These are phyloP conservation scores for Hypselothyrea guttata DNA, from an alignment of 2,888 invertebrate species.

Conservation along the genomic window DNA sequence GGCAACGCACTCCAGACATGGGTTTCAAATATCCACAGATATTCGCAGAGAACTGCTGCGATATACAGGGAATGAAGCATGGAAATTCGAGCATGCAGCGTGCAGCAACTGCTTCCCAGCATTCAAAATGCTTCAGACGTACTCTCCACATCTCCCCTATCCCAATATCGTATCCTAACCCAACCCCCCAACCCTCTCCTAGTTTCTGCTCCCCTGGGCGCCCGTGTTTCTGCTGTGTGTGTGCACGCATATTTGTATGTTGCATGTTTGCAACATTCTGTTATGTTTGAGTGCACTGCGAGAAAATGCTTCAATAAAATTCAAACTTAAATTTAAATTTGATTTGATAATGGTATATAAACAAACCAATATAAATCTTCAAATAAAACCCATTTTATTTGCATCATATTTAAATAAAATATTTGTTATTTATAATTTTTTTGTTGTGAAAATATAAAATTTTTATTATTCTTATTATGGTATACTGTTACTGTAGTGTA, in stretches of 20 bases:
- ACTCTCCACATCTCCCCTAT: conserved; percentile 25
- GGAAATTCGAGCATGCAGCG: not conserved
- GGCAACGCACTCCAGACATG: conserved; percentile 70
- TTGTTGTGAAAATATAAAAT: too few relatives aligned
- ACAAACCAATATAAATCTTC: too few relatives aligned
- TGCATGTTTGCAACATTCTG: conserved; percentile 73
- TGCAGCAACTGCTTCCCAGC: conserved; percentile 29
- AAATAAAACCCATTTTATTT: too few relatives aligned
- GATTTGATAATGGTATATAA: too few relatives aligned
- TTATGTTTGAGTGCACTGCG: conserved; percentile 31
- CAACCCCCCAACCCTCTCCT: not conserved
- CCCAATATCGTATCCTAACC: not conserved
- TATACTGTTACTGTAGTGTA: too few relatives aligned
- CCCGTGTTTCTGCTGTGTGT: not conserved
- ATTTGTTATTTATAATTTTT: too few relatives aligned
- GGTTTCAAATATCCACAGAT: too few relatives aligned
- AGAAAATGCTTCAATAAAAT: too few relatives aligned
- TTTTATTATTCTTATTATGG: too few relatives aligned
- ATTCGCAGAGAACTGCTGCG: too few relatives aligned
- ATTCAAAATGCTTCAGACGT: conserved; percentile 55
- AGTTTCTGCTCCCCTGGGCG: not conserved
- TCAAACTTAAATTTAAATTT: too few relatives aligned
- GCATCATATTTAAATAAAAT: too few relatives aligned
- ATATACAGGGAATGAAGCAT: conserved; percentile 2
- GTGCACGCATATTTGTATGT: conserved; percentile 73